Base-by-base conservation (phyloP, 53 echinoderm and acorn worm species). In the Stichopus horrens region DNA sequence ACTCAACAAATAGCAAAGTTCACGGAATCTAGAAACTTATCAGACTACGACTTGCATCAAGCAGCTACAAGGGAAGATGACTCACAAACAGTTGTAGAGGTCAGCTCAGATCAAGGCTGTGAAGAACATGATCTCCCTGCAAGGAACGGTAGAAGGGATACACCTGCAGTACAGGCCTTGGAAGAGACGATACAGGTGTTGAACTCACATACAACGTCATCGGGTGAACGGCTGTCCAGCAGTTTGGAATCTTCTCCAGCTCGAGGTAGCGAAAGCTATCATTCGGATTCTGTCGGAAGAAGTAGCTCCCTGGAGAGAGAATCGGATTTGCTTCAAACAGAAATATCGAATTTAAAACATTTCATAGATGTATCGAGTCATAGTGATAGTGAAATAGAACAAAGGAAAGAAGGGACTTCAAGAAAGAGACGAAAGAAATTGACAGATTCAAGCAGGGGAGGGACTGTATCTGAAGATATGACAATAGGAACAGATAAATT, bases 311-410 rank as follows among this genome's bases (percentile, higher is more conserved):
- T 54, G 7, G 87, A 87, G 19, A 55, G 75, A 53, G 87, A 87
- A 19, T 57, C 75, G 20, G 75, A 74, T 18, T 54, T 54, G 52
- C 55, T 56, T 4, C 56, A 54, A 22, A 87, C 22, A 21, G 57
- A 87, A 51, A 21, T 74, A 20, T 21, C 87, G 8, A 53, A 75
- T 14, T 53, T 87, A n/a, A 87, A 87, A 58, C 56, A 74, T 57
- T 73, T 51, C 21, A 58, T 74, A 5, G 87, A 87, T 75, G 74
- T 74, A 6, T 56, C 87, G 23, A 96, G 94, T 76, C 92, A 94
- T 6, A 97, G 98, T 75, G 98, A 97, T 75, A 97, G 98, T 90
- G 98, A 97, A 88, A 78, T 97, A 37, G 92, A 93, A 80, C 59
- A 74, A 22, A 81, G 87, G 19, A 80, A 76, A 23, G 83, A 89